Conservation (phyloP, 2,888 invertebrate species). For the Rhingia rostrata region DNA sequence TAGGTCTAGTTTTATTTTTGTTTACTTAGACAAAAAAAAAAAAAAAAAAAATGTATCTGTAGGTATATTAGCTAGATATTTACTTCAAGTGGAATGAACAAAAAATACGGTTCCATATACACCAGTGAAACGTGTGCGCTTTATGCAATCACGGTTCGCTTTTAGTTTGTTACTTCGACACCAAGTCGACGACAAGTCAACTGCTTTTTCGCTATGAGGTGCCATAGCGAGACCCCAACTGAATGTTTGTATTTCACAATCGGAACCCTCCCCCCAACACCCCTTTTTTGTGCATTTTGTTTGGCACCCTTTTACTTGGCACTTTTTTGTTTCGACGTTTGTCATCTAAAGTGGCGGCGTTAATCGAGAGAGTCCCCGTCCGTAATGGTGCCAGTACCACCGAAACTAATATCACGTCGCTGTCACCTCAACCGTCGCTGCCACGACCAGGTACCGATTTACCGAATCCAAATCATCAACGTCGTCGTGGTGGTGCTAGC, state of each 20-base stretch:
- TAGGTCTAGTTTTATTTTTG: slow-evolving; percentile 39
- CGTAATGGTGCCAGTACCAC: slow-evolving; percentile 1
- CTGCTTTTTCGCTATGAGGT: background rate
- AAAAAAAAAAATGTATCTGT: slow-evolving; percentile 25
- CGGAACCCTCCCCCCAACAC: slow-evolving; percentile 1
- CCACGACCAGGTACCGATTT: slow-evolving; percentile 57
- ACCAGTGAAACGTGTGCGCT: slow-evolving; percentile 58
- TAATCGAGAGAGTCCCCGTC: slow-evolving; percentile 27
- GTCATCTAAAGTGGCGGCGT: slow-evolving; percentile 39
- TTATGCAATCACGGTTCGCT: slow-evolving; percentile 67
- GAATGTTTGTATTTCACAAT: slow-evolving; percentile 68
- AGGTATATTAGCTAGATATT: slow-evolving; percentile 8
- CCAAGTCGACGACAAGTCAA: slow-evolving; percentile 58
- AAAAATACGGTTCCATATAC: slow-evolving; percentile 49
- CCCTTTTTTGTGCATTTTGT: slow-evolving; percentile 39
- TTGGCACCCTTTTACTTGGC: slow-evolving; percentile 42
- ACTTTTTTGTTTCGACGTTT: slow-evolving; percentile 3
- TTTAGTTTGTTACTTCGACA: slow-evolving; percentile 54
- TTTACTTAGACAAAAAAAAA: slow-evolving; percentile 29
- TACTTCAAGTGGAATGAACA: slow-evolving; percentile 35
- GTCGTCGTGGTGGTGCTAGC: slow-evolving; percentile 25
- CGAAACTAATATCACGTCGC: slow-evolving; percentile 34
- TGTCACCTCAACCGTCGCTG: slow-evolving; percentile 18
- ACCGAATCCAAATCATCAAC: slow-evolving; percentile 9
- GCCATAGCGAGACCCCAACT: slow-evolving; percentile 22